These are phyloP conservation scores for Lycaon pictus DNA, from an alignment of 2,113 vertebrate species.

Conservation along the genomic window DNA sequence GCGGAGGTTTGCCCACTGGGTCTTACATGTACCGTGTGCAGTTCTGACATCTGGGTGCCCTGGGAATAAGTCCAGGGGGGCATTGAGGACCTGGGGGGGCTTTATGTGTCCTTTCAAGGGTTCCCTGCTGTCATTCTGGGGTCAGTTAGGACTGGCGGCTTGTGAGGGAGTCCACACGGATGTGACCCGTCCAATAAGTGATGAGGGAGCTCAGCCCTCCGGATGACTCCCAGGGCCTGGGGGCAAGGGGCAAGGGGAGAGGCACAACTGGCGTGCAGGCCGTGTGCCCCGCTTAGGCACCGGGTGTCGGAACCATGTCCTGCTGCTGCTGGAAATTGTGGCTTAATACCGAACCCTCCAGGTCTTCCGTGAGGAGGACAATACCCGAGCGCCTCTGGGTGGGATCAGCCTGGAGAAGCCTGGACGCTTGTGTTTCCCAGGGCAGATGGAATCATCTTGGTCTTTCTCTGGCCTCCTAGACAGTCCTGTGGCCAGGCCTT, in stretches of 20 bases:
- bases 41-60: background rate
- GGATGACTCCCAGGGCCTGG: background rate
- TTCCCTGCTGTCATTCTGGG: background rate
- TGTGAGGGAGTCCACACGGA: too few species aligned
- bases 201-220: background rate
- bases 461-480: background rate
- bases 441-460: too few species aligned
- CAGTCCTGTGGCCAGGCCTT: background rate
- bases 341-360: accelerated
- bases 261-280: accelerated
- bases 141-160: background rate
- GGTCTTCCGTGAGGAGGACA: accelerated
- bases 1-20: accelerated
- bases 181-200: accelerated
- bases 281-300: background rate
- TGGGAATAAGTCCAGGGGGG: accelerated
- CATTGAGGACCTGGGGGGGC: accelerated
- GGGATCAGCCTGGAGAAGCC: background rate
- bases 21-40: accelerated
- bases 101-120: background rate
- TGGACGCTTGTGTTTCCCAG: background rate
- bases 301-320: background rate
- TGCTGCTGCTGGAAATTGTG: background rate
- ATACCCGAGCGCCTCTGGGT: too few species aligned
- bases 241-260: accelerated